Evolutionary conservation across 1,140 invertebrate genomes (phyloP).

Genomic region (Theocolax elegans): DNA sequence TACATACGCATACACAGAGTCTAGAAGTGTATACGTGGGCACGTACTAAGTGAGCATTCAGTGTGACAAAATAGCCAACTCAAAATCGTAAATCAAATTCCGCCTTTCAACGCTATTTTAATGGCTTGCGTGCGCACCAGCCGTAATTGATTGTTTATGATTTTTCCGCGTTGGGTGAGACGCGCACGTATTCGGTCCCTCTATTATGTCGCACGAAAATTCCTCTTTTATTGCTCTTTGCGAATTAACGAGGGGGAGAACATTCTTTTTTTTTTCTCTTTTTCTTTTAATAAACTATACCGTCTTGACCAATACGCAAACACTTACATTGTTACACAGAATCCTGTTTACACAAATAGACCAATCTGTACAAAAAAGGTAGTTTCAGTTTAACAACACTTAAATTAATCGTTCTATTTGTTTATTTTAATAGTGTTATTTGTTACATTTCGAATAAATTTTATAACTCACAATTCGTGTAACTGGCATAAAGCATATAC

Average conservation of each 20-base stretch:
- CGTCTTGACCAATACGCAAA: too few relatives aligned
- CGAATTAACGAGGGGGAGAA: not conserved
- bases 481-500: too few relatives aligned
- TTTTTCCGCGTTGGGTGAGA: slow-evolving; percentile 4
- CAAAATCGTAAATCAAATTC: slow-evolving; percentile 20
- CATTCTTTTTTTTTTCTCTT: not conserved
- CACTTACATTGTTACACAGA: too few relatives aligned
- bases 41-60: not conserved
- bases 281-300: too few relatives aligned
- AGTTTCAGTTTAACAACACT: too few relatives aligned
- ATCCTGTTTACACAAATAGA: too few relatives aligned
- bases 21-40: not conserved
- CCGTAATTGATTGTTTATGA: slow-evolving; percentile 21
- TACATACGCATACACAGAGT: too few relatives aligned
- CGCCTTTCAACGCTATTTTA: slow-evolving; percentile 20
- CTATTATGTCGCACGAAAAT: not conserved
- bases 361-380: too few relatives aligned
- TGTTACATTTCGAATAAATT: too few relatives aligned
- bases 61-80: slow-evolving; percentile 23
- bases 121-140: not conserved
- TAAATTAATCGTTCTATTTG: too few relatives aligned
- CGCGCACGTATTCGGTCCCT: not conserved
- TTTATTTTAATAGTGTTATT: too few relatives aligned
- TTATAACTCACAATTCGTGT: too few relatives aligned
- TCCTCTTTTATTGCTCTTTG: slow-evolving; percentile 12